phyloP scores from a whole-genome alignment of 2,888 invertebrate genomes.

The Tiliacea aurago region DNA sequence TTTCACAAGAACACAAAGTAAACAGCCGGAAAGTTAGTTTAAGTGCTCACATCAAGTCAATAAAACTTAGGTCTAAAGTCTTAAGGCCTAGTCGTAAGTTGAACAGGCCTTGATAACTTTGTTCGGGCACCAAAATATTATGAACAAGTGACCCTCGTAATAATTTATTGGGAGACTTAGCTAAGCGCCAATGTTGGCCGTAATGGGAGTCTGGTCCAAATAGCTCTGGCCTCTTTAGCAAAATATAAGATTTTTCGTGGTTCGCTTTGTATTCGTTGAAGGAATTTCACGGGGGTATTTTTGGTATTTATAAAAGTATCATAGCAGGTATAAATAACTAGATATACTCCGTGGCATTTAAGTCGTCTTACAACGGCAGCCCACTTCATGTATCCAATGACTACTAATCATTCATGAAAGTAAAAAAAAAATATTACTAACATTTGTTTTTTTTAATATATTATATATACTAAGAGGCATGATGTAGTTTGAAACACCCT shows the following conservation, averaged over 20 bases:
- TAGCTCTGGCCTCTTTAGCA: conserved; percentile 17
- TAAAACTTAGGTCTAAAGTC: conserved; percentile 32
- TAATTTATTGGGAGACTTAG: conserved; percentile 51
- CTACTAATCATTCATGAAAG: too few species aligned
- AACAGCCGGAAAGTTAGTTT: conserved; percentile 11
- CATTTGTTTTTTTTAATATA: too few species aligned
- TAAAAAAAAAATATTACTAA: too few species aligned
- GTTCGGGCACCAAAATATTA: conserved; percentile 12
- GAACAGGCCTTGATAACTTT: conserved; percentile 33
- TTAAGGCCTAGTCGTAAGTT: conserved; percentile 31
- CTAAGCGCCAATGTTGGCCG: conserved; percentile 23
- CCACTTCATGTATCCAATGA: too few species aligned
- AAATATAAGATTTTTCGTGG: conserved; percentile 29
- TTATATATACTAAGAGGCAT: too few species aligned
- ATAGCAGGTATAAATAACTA: too few species aligned
- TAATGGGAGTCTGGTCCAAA: conserved; percentile 39
- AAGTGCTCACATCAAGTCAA: conserved; percentile 27
- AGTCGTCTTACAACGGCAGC: too few species aligned
- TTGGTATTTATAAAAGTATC: not conserved
- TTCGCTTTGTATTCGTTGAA: not conserved
- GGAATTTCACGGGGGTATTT: not conserved
- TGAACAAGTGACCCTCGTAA: conserved; percentile 38
- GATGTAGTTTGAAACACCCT: too few species aligned
- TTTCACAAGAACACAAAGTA: conserved; percentile 16
- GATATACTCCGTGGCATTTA: too few species aligned